A percentile compares a stretch with the other conserved stretches of the same genome.
Evolutionary conservation across 2,888 invertebrate species (phyloP).

Genomic region (Pasiphila rectangulata): DNA sequence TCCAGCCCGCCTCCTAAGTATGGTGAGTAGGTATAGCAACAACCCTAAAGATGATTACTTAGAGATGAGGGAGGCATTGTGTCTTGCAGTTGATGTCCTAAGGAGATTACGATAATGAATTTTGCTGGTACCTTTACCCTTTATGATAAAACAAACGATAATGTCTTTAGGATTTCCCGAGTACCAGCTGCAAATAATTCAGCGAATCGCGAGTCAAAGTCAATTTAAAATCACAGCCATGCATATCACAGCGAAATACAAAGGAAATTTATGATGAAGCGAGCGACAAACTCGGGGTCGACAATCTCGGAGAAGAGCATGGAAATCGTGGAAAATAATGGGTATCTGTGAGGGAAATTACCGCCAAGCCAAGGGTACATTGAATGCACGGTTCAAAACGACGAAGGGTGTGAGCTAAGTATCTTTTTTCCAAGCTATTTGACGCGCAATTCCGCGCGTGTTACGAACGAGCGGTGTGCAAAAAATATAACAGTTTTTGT

Average conservation of each 20-base stretch:
- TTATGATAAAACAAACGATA: background rate
- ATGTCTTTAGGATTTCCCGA: too few relatives aligned
- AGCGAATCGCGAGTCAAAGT: constrained; percentile 7
- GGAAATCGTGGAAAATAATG: constrained; percentile 20
- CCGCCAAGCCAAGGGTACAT: constrained; percentile 13
- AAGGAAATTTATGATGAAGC: constrained; percentile 23
- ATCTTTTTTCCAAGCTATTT: constrained; percentile 71
- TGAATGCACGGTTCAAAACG: constrained; percentile 23
- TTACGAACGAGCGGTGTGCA: constrained; percentile 41
- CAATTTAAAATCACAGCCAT: constrained; percentile 19
- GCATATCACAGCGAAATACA: constrained; percentile 22
- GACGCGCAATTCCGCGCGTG: constrained; percentile 48
- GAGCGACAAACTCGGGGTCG: constrained; percentile 20
- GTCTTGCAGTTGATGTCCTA: too few relatives aligned
- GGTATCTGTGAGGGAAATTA: constrained; percentile 22
- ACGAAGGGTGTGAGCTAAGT: constrained; percentile 59
- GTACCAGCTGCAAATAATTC: background rate
- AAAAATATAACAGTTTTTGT: constrained; percentile 42
- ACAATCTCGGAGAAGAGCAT: constrained; percentile 16
- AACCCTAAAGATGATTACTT: too few relatives aligned
- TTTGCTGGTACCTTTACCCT: too few relatives aligned
- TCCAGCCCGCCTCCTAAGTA: too few relatives aligned
- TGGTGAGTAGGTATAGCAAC: too few relatives aligned
- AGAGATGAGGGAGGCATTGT: too few relatives aligned
- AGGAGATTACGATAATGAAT: too few relatives aligned